phyloP scores from a whole-genome alignment of 2,888 invertebrate species.

The Harpalus rubripes region DNA sequence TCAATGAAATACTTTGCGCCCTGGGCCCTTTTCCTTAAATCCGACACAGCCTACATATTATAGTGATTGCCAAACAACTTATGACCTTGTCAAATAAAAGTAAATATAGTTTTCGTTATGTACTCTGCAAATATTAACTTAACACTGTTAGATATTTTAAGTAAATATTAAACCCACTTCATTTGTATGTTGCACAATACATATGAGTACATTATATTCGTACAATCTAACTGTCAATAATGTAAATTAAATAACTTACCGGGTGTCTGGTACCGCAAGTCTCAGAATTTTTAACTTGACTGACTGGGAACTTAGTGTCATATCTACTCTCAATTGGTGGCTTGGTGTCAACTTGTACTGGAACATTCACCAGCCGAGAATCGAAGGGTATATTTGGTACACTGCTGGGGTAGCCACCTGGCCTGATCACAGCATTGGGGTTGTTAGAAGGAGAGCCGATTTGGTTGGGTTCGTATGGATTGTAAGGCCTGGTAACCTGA shows the following conservation, averaged over 20 bases:
- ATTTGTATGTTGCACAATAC: too few relatives aligned
- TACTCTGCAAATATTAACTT: too few relatives aligned
- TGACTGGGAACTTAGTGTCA: conserved; percentile 48
- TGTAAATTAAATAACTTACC: conserved; percentile 69
- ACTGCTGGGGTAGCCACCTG: conserved; percentile 60
- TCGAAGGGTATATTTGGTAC: conserved; percentile 56
- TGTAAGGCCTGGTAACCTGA: conserved; percentile 49
- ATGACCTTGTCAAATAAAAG: too few relatives aligned
- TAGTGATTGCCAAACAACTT: too few relatives aligned
- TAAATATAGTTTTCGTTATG: too few relatives aligned
- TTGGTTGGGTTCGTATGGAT: conserved; percentile 72
- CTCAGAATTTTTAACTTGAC: conserved; percentile 38
- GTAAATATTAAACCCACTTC: too few relatives aligned
- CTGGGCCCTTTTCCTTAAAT: too few relatives aligned
- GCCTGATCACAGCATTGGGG: conserved; percentile 63
- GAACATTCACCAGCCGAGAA: conserved; percentile 47
- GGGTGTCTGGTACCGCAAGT: conserved; percentile 71
- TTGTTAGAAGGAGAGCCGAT: conserved; percentile 73
- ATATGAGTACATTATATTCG: too few relatives aligned
- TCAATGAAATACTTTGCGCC: too few relatives aligned
- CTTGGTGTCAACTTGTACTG: conserved; percentile 49
- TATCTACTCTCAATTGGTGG: conserved; percentile 36
- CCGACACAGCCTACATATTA: too few relatives aligned
- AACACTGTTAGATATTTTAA: too few relatives aligned
- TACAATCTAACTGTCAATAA: not conserved